Percentiles rank a stretch among this genome's conserved stretches.
Conservation (phyloP, 1,140 invertebrate species). For the Chelonus insularis region DNA sequence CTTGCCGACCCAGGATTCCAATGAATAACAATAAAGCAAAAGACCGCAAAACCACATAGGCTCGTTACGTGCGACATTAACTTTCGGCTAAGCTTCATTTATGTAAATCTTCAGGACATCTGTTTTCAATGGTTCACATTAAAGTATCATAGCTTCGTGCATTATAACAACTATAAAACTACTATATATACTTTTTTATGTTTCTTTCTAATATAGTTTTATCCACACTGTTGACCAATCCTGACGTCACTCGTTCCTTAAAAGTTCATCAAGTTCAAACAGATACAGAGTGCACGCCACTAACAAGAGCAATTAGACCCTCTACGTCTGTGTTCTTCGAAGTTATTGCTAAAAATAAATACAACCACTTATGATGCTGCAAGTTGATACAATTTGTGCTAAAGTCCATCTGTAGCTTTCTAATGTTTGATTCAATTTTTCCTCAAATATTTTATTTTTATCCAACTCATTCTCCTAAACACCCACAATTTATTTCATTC, state of each 20-base stretch:
- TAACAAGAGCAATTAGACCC: slow-evolving; percentile 61
- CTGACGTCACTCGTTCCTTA: slow-evolving; percentile 30
- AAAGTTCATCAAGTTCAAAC: slow-evolving; percentile 57
- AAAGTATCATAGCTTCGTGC: neutral
- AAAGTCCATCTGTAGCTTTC: no score
- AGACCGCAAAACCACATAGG: slow-evolving; percentile 31
- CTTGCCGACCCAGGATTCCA: slow-evolving; percentile 34
- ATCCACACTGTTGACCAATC: no score
- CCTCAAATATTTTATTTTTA: no score
- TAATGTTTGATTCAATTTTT: no score
- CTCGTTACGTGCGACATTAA: slow-evolving; percentile 46
- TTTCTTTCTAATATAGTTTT: no score
- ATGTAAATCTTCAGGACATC: slow-evolving; percentile 51
- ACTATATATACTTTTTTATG: no score
- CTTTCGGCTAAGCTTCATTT: slow-evolving; percentile 47
- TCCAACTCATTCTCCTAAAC: no score
- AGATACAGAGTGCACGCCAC: slow-evolving; percentile 50
- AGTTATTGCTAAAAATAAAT: slow-evolving; percentile 57
- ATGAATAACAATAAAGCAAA: slow-evolving; percentile 44
- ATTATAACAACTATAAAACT: neutral
- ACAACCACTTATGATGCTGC: slow-evolving; percentile 45
- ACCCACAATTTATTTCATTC: no score
- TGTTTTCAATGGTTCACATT: slow-evolving; percentile 35
- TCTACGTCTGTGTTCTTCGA: slow-evolving; percentile 50
- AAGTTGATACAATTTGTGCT: neutral